Conservation (phyloP, 2,113 vertebrate genomes). For the Dipodomys spectabilis region DNA sequence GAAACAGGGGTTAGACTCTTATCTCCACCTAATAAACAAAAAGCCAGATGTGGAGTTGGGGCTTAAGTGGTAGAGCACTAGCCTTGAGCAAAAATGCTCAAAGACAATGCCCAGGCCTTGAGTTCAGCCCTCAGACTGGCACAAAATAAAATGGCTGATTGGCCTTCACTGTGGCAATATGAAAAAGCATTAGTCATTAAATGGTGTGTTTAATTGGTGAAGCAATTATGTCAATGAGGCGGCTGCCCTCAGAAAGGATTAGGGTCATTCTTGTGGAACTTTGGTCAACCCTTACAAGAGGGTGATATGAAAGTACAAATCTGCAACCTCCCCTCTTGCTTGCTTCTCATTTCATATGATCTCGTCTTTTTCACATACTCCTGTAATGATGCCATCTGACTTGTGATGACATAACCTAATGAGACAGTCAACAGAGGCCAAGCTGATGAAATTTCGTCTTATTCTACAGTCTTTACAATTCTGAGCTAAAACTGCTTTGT, state of each 20-base stretch:
- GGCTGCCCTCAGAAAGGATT: background rate
- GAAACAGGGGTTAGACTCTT: too few species aligned
- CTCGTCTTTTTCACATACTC: too few species aligned
- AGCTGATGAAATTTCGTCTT: background rate
- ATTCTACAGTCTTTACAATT: background rate
- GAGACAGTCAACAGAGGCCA: background rate
- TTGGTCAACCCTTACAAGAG: background rate
- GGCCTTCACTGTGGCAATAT: background rate
- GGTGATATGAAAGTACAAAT: background rate
- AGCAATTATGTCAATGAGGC: background rate
- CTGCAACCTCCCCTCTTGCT: background rate
- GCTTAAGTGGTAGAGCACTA: too few species aligned
- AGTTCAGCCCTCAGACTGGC: too few species aligned
- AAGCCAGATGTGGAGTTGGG: too few species aligned
- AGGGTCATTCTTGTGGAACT: background rate
- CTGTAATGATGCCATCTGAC: background rate
- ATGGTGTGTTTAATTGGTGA: background rate
- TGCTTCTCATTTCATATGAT: background rate
- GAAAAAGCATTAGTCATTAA: background rate
- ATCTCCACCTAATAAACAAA: too few species aligned
- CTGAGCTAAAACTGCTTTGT: background rate
- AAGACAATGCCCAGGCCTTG: too few species aligned
- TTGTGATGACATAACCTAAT: background rate
- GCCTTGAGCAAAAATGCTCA: too few species aligned
- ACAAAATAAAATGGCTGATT: background rate